Evolutionary conservation across 2,888 invertebrate genomes (phyloP).

Genomic region (Callinectes sapidus): DNA sequence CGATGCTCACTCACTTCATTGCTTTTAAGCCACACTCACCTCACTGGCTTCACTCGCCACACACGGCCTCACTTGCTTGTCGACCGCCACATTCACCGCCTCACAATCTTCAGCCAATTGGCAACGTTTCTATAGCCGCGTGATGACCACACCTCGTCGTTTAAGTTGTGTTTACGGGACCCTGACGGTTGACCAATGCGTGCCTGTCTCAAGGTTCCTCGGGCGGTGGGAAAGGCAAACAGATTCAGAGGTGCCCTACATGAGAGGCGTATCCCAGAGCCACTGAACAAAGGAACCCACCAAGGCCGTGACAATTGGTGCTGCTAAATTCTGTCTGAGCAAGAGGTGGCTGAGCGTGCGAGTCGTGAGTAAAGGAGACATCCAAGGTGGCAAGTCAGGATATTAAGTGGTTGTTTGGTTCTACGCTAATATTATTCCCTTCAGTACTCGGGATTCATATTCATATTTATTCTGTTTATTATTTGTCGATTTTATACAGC

Average conservation of each 20-base stretch:
- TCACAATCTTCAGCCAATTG: not conserved
- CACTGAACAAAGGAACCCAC: not conserved
- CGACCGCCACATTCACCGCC: too few species aligned
- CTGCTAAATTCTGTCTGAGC: not conserved
- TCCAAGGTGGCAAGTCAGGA: not conserved
- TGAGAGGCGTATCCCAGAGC: not conserved
- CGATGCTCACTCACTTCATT: not conserved
- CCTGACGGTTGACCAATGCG: not conserved
- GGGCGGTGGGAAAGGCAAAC: not conserved
- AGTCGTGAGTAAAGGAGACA: not conserved
- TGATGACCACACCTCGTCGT: not conserved
- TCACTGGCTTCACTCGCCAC: not conserved
- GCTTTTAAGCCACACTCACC: not conserved
- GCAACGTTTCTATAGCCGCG: not conserved
- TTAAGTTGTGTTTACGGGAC: not conserved
- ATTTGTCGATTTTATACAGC: too few species aligned
- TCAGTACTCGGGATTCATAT: too few species aligned
- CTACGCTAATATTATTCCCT: not conserved
- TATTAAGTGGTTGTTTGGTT: not conserved
- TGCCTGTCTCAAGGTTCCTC: not conserved
- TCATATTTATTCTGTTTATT: too few species aligned
- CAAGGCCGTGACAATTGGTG: not conserved
- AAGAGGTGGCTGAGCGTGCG: not conserved
- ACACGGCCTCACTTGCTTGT: not conserved
- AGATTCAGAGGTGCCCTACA: not conserved